Evolutionary conservation across 64 coral and sea anemone genomes (phyloP).

Genomic region (Stichodactyla mertensii): DNA sequence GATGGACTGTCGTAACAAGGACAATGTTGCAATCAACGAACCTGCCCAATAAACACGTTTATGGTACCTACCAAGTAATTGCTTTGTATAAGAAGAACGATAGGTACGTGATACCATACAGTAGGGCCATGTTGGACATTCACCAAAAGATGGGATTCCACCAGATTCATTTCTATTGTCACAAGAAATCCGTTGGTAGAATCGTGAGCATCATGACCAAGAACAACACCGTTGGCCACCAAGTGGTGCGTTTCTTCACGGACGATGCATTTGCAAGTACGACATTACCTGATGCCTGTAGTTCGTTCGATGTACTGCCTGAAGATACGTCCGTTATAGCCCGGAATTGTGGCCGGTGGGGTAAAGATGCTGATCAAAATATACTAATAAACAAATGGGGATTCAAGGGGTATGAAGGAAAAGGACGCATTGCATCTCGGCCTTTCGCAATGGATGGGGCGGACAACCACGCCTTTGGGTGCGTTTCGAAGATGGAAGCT

Average conservation of each 20-base stretch:
- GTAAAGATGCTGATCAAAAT: not conserved
- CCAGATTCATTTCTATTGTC: conserved; percentile 23
- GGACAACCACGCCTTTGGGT: not conserved
- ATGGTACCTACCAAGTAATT: not conserved
- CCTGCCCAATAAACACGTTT: not conserved
- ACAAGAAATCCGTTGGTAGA: conserved; percentile 1
- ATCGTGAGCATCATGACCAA: conserved; percentile 13
- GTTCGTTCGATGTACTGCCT: not conserved
- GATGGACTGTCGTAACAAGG: not conserved
- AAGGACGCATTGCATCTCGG: not conserved
- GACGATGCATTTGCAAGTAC: not conserved
- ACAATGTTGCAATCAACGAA: not conserved
- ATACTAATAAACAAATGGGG: not conserved
- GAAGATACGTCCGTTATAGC: not conserved
- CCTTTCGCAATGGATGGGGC: not conserved
- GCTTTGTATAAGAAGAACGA: not conserved
- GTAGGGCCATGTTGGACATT: not conserved
- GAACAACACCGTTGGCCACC: not conserved
- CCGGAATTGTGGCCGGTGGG: not conserved
- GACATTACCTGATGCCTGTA: not conserved
- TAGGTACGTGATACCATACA: not conserved
- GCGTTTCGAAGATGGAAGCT: not conserved
- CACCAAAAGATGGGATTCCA: not conserved
- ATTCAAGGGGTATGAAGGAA: not conserved
- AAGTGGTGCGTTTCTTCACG: not conserved